Conservation (phyloP, 2,113 vertebrate genomes). For the Nesospiza acunhae region DNA sequence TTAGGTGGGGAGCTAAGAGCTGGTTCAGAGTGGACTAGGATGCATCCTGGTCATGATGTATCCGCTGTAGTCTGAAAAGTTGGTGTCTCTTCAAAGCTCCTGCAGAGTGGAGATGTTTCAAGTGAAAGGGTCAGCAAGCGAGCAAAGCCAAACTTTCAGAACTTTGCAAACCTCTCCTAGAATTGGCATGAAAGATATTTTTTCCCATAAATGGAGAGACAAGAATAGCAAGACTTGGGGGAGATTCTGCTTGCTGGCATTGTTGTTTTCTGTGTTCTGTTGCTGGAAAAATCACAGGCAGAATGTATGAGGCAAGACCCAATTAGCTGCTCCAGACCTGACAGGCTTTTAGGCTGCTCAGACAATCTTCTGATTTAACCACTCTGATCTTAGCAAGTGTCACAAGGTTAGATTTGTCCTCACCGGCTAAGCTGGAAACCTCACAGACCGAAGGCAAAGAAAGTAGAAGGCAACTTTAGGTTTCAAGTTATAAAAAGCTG, state of each 20-base stretch:
- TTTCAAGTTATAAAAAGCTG: slow-evolving; percentile 30
- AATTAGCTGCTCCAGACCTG: slow-evolving; percentile 37
- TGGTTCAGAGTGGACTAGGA: background rate
- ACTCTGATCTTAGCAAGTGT: slow-evolving; percentile 46
- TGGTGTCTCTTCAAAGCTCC: background rate
- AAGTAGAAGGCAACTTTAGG: background rate
- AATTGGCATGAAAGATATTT: background rate
- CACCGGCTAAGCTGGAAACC: background rate
- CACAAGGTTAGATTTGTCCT: slow-evolving; percentile 27
- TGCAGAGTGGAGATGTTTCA: background rate
- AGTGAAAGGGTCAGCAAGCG: background rate
- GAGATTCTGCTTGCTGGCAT: background rate
- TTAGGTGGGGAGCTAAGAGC: background rate
- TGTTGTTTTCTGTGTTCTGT: background rate
- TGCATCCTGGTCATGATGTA: background rate
- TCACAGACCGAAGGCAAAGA: background rate
- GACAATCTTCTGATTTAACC: slow-evolving; percentile 36
- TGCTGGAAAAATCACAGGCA: slow-evolving; percentile 10
- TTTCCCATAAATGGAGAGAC: background rate
- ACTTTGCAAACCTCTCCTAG: background rate
- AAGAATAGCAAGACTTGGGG: background rate
- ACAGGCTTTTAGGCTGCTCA: slow-evolving; percentile 34
- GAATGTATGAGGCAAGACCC: slow-evolving; percentile 10
- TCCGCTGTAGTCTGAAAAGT: background rate
- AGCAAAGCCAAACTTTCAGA: background rate